phyloP scores from a whole-genome alignment of 2,113 vertebrate species.

The Scalopus aquaticus region DNA sequence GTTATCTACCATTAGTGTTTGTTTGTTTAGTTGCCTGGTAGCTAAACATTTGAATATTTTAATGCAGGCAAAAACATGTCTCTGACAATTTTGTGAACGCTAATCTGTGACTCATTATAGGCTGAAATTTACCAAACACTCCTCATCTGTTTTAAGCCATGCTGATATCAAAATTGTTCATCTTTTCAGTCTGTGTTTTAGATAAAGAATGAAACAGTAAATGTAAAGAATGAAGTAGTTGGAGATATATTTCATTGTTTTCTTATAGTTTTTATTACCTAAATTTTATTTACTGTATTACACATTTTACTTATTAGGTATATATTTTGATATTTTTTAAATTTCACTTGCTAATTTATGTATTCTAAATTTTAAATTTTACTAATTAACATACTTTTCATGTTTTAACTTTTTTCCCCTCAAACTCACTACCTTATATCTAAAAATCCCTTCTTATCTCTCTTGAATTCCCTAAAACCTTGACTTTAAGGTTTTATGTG shows the following conservation, averaged over 20 bases:
- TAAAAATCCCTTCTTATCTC: background rate
- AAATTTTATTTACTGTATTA: background rate
- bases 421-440: background rate
- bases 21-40: background rate
- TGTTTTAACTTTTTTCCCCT: background rate
- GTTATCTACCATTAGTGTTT: too few species aligned
- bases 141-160: background rate
- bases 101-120: background rate
- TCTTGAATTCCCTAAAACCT: background rate
- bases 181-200: background rate
- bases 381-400: background rate
- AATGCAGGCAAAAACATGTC: background rate
- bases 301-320: background rate
- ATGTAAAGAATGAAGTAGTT: background rate
- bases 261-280: background rate
- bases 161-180: background rate
- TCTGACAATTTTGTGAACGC: background rate
- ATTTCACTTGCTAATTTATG: background rate
- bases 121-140: background rate
- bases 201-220: background rate
- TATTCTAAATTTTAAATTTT: background rate
- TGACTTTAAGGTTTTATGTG: too few species aligned
- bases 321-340: too few species aligned
- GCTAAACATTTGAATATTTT: background rate
- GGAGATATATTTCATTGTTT: background rate